Evolutionary conservation across 2,888 invertebrate species (phyloP), one percentile per base, ranked within the genome.

Genomic region (Latrodectus hesperus): DNA sequence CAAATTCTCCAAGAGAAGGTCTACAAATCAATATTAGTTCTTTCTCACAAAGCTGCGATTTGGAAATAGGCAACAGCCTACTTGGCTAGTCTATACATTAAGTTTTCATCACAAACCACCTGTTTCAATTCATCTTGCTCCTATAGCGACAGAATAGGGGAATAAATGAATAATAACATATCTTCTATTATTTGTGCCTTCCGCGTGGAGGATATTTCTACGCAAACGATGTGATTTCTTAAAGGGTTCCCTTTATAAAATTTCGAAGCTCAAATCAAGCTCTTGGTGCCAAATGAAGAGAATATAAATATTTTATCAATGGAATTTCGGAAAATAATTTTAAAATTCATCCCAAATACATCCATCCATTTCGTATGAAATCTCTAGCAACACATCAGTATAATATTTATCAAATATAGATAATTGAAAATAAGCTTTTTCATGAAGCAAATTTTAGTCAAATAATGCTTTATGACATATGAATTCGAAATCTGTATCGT

Each of bases 71-170:
- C 73, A 78, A 77, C 72, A 84, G 53, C 77, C 75, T 71, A 64
- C 75, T 64, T 75, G 73, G 85, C 60, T 80, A 64, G 74, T 75
- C 64, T 64, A 52, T 75, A 78, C 75, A 83, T 83, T 85, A 75
- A 75, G 79, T 85, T 85, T 85, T 85, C 79, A 75, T 79, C 80
- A 53, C 17, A 80, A 85, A 85, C 79, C 85, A 85, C 85, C 85
- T 85, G 85, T 85, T 85, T 80, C 85, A 74, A 80, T 70, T 85
- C 85, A 79, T 85, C 52, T 60, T 64, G 74, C 75, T 85, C 74
- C 79, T 75, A 52, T 68, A 75, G 80, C 70, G 75, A 74, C 64
- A 74, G 85, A 73, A 77, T 70, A 77, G 77, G 53, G 52, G 71
- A 81, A 53, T 64, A 53, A 73, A 73, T 68, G 73, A 73, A 84